Conservation (phyloP, 2,888 invertebrate species). For the Synanthedon tipuliformis region DNA sequence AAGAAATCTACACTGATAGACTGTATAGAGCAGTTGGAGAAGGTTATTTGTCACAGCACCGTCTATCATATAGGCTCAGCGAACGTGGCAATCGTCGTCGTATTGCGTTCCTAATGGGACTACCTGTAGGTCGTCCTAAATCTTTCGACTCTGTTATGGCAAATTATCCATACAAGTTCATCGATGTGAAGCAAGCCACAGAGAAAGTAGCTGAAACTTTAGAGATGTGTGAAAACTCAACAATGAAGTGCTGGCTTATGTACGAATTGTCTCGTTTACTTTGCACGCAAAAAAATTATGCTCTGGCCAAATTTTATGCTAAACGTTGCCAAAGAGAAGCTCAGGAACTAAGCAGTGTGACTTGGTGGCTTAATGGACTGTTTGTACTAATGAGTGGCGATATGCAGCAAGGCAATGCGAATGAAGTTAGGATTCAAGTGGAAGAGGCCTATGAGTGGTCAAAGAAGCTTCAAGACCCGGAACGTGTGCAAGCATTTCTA, state of each 20-base stretch:
- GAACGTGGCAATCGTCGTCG: slow-evolving; percentile 56
- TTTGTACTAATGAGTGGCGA: slow-evolving; percentile 59
- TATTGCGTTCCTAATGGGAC: slow-evolving; percentile 58
- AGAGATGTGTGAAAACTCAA: slow-evolving; percentile 59
- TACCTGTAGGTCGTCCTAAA: slow-evolving; percentile 46
- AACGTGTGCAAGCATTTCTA: slow-evolving; percentile 50
- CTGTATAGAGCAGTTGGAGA: slow-evolving; percentile 55
- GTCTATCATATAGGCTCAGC: slow-evolving; percentile 53
- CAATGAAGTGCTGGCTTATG: slow-evolving; percentile 60
- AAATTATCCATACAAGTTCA: slow-evolving; percentile 54
- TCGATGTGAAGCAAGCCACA: slow-evolving; percentile 47
- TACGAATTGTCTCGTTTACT: slow-evolving; percentile 54
- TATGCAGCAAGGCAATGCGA: slow-evolving; percentile 59
- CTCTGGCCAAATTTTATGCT: slow-evolving; percentile 55
- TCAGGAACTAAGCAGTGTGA: slow-evolving; percentile 37
- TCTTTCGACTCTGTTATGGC: slow-evolving; percentile 64
- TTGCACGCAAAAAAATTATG: slow-evolving; percentile 53
- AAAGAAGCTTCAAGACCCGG: slow-evolving; percentile 49
- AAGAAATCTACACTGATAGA: slow-evolving; percentile 49
- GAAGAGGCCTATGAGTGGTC: slow-evolving; percentile 55
- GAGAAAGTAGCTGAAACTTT: slow-evolving; percentile 37
- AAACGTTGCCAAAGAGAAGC: slow-evolving; percentile 58
- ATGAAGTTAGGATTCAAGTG: slow-evolving; percentile 53
- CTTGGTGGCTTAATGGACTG: slow-evolving; percentile 59
- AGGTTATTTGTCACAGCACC: slow-evolving; percentile 48